A percentile compares a stretch with the other conserved stretches of the same genome.
Conservation (phyloP, 37 sponge, comb jelly and placozoan species). For the Beroe forskalii region DNA sequence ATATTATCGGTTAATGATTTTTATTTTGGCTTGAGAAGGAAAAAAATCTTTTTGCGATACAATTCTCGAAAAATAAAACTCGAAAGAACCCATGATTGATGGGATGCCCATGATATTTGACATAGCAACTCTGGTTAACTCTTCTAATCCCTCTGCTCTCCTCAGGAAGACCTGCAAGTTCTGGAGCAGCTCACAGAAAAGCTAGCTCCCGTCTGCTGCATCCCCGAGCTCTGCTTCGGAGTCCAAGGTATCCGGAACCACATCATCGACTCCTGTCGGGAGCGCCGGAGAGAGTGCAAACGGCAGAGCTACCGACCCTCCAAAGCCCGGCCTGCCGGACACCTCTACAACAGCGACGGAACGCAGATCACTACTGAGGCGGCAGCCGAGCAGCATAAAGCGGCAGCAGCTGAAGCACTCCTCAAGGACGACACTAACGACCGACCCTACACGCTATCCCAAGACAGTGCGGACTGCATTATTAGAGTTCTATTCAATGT, state of each 20-base stretch:
- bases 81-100: no score
- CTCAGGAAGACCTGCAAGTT: slow-evolving; percentile 46
- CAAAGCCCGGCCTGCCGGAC: slow-evolving; percentile 45
- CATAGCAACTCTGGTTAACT: no score
- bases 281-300: slow-evolving; percentile 35
- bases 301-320: slow-evolving; percentile 51
- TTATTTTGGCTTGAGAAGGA: no score
- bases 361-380: background rate
- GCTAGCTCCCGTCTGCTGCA: slow-evolving; percentile 46
- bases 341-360: slow-evolving; percentile 61
- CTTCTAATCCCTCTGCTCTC: background rate
- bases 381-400: background rate
- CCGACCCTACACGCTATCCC: slow-evolving; percentile 34
- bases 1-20: no score
- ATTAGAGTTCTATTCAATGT: slow-evolving; percentile 41
- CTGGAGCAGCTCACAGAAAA: slow-evolving; percentile 40
- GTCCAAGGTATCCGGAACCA: slow-evolving; percentile 51
- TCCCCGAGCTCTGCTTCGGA: slow-evolving; percentile 50
- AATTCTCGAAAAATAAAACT: no score
- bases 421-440: slow-evolving; percentile 40
- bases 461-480: slow-evolving; percentile 53
- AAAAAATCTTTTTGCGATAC: no score
- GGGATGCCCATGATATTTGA: no score
- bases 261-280: slow-evolving; percentile 46
- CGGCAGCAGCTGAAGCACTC: background rate